Evolutionary conservation across 2,888 invertebrate species (phyloP).

Genomic region (Boloria selene): DNA sequence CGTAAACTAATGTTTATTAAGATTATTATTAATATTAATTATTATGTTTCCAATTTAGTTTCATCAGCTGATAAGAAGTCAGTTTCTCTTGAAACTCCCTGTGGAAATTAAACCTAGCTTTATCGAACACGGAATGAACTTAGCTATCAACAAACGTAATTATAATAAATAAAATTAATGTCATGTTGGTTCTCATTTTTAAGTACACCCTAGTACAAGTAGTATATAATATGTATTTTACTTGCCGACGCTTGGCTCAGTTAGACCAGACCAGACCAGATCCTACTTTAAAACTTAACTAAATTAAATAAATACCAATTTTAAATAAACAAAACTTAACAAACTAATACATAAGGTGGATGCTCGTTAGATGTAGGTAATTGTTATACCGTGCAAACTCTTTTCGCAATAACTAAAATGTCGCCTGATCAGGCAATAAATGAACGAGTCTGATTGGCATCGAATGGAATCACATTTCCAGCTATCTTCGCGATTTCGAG

Average conservation of each 20-base stretch:
- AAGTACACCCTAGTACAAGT: neutral
- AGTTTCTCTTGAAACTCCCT: slow-evolving; percentile 17
- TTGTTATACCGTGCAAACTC: neutral
- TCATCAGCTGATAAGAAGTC: slow-evolving; percentile 12
- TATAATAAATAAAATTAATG: slow-evolving; percentile 1
- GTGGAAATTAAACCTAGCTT: slow-evolving; percentile 20
- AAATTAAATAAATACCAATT: no score
- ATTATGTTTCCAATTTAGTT: slow-evolving; percentile 10
- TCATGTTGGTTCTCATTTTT: neutral
- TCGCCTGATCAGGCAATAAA: slow-evolving; percentile 15
- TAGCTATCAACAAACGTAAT: neutral
- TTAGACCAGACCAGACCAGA: no score
- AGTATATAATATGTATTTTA: no score
- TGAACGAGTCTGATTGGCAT: slow-evolving; percentile 14
- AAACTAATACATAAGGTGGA: no score
- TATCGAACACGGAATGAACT: slow-evolving; percentile 1
- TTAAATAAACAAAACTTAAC: no score
- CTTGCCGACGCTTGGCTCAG: no score
- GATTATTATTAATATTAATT: neutral
- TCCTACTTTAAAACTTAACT: no score
- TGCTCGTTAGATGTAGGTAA: neutral
- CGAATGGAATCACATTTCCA: slow-evolving; percentile 19
- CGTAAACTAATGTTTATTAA: no score
- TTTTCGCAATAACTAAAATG: neutral
- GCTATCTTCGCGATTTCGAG: slow-evolving; percentile 16